phyloP scores from a whole-genome alignment of 2,888 invertebrate species.

The Dolichomitus sp. region DNA sequence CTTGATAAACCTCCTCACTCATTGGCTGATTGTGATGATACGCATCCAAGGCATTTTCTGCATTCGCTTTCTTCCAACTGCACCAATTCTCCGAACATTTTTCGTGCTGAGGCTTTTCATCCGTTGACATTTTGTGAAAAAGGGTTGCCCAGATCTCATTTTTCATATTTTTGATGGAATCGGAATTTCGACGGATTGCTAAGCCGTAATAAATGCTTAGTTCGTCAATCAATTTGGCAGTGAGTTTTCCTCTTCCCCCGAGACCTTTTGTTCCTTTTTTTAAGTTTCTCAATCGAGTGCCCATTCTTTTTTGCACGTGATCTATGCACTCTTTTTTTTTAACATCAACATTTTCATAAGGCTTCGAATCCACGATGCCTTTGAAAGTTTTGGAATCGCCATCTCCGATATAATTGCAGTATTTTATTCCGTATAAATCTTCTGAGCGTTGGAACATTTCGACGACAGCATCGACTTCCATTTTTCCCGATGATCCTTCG shows the following conservation, averaged over 20 bases:
- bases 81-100: slow-evolving; percentile 65
- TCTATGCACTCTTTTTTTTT: too few species aligned
- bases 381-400: too few species aligned
- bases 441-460: too few species aligned
- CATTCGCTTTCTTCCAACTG: slow-evolving; percentile 61
- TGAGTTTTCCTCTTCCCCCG: slow-evolving; percentile 62
- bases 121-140: slow-evolving; percentile 63
- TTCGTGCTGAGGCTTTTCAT: slow-evolving; percentile 65
- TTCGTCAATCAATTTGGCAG: slow-evolving; percentile 60
- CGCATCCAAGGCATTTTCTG: slow-evolving; percentile 29
- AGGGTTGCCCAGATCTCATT: slow-evolving; percentile 66
- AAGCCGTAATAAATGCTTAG: slow-evolving; percentile 66
- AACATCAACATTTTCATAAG: too few species aligned
- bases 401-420: too few species aligned
- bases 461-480: too few species aligned
- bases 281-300: too few species aligned
- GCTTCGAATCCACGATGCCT: too few species aligned
- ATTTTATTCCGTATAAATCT: too few species aligned
- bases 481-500: too few species aligned
- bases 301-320: slow-evolving; percentile 75
- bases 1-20: slow-evolving; percentile 58
- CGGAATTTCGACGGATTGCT: slow-evolving; percentile 58
- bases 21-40: slow-evolving; percentile 53
- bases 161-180: slow-evolving; percentile 61
- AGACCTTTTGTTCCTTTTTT: slow-evolving; percentile 33